A percentile compares a stretch with the other conserved stretches of the same genome.
phyloP scores from a whole-genome alignment of 2,113 vertebrate species.

The Platysternon megacephalum region DNA sequence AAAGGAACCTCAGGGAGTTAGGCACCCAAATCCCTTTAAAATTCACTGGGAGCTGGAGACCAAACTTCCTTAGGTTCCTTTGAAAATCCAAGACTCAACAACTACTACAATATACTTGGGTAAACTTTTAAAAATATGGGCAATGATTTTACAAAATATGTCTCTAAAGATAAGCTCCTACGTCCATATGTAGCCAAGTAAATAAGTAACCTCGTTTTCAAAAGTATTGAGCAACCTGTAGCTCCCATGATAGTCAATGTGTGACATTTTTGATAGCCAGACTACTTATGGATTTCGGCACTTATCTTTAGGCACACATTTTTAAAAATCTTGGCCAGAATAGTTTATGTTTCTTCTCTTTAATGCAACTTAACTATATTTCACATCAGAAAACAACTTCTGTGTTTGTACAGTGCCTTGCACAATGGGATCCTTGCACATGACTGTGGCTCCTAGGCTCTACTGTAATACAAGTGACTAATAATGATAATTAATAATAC shows the following conservation, averaged over 20 bases:
- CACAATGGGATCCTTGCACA: not conserved
- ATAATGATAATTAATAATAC: not conserved
- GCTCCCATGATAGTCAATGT: not conserved
- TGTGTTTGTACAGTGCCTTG: not conserved
- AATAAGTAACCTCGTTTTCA: not conserved
- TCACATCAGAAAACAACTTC: not conserved
- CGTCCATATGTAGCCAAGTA: not conserved
- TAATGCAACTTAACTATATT: not conserved
- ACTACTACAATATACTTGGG: not conserved
- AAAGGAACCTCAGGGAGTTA: not conserved
- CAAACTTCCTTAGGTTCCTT: not conserved
- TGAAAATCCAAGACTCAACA: not conserved
- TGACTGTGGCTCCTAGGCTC: not conserved
- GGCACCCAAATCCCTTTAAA: not conserved
- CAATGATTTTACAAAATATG: constrained; percentile 4
- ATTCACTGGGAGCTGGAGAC: not conserved
- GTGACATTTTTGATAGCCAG: not conserved
- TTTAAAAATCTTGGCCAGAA: not conserved
- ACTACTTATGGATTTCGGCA: not conserved
- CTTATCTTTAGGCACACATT: not conserved
- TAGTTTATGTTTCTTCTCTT: not conserved
- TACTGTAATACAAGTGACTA: not conserved
- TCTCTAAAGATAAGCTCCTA: not conserved
- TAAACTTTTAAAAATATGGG: not conserved
- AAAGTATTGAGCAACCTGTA: not conserved